Evolutionary conservation across 2,797 vertebrate genomes (phyloP), one percentile per base, ranked within the genome.

Genomic region (Sebastes hopkinsi): DNA sequence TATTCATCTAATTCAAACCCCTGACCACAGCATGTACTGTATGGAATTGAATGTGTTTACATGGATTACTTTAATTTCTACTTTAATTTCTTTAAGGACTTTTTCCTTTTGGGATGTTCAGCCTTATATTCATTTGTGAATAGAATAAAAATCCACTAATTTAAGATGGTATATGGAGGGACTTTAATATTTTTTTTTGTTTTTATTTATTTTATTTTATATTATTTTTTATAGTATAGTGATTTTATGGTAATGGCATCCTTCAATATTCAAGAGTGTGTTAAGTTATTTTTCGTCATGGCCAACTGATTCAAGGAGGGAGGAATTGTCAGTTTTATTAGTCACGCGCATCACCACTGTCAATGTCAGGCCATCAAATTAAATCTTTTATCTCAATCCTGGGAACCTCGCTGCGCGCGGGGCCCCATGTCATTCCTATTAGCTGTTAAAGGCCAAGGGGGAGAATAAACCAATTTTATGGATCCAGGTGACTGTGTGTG

Each of bases 381-480:
- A 70, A 83, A 82, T 67, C 9, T 75, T 86, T 81, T 72, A 80
- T 75, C 69, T 86, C 54, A 20, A 54, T 79, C 34, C 46, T n/a
- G 58, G 71, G 52, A 74, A 60, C 12, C 58, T 38, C 54, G 4
- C 42, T n/a, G 77, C 34, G 46, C 27, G 25, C 23, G 8, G 42
- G 42, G 13, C 27, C 50, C 71, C 11, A 59, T 78, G 68, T 73
- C 81, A 75, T 70, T 75, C 29, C 32, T 25, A 50, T 67, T 59
- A 81, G 42, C 66, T 76, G 73, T 71, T 66, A 75, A 77, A 86
- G 80, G 78, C 75, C 74, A 72, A 22, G n/a, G 25, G 72, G 68
- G 23, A 36, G 75, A 87, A 87, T 83, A 87, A 85, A 82, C 59
- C 81, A 25, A 77, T 86, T 88, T 83, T 77, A 87, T 59, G 34